phyloP scores from a whole-genome alignment of 2,888 invertebrate genomes.

The Rotaria socialis region DNA sequence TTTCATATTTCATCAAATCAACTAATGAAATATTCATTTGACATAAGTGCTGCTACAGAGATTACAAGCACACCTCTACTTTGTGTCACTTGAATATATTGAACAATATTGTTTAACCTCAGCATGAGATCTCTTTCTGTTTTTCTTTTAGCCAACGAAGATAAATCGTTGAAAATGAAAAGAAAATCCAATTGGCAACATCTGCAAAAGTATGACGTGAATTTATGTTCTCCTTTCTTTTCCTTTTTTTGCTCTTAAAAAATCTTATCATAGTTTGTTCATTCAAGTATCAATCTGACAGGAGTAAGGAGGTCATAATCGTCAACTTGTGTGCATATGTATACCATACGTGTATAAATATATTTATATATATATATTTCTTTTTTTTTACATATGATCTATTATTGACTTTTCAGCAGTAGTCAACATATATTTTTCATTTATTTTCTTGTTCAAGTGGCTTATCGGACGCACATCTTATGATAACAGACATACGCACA shows the following conservation, averaged over 20 bases:
- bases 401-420: slow-evolving; percentile 1
- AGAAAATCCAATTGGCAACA: slow-evolving; percentile 14
- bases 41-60: not conserved
- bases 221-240: not conserved
- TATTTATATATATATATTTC: not conserved
- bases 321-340: slow-evolving; percentile 4
- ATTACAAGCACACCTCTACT: slow-evolving; percentile 10
- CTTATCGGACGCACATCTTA: not conserved
- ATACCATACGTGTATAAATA: not conserved
- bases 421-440: slow-evolving; percentile 1
- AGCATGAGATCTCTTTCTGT: not conserved
- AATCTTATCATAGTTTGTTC: not conserved
- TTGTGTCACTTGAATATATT: not conserved
- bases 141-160: not conserved
- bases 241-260: not conserved
- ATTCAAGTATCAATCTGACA: slow-evolving; percentile 23
- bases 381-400: not conserved
- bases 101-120: slow-evolving; percentile 11
- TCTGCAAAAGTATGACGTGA: slow-evolving; percentile 9
- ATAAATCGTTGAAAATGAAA: not conserved
- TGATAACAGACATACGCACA: not conserved
- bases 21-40: slow-evolving; percentile 21
- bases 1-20: slow-evolving; percentile 18
- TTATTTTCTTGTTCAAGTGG: slow-evolving; percentile 33
- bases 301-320: slow-evolving; percentile 26